Conservation (phyloP, 2,888 invertebrate genomes). For the Achlya flavicornis region DNA sequence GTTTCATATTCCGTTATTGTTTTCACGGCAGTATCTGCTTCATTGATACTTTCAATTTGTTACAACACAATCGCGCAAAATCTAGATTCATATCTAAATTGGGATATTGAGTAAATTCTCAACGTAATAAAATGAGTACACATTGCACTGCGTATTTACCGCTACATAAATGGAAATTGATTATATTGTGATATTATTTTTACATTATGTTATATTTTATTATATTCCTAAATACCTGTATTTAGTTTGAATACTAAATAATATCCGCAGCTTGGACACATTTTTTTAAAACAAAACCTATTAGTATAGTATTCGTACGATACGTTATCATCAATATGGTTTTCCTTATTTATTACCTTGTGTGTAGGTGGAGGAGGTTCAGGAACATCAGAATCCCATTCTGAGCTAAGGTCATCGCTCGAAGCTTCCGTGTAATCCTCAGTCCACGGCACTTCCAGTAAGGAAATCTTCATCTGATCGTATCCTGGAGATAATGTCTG, state of each 20-base stretch:
- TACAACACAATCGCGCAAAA: constrained; percentile 22
- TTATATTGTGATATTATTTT: too few species aligned
- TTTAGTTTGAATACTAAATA: not conserved
- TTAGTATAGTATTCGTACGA: not conserved
- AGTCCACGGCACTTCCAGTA: constrained; percentile 89
- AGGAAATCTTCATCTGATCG: constrained; percentile 90
- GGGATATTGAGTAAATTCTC: constrained; percentile 7
- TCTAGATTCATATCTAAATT: constrained; percentile 22
- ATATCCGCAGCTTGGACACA: not conserved
- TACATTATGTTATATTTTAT: not conserved
- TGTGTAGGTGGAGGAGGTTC: constrained; percentile 78
- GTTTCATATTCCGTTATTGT: constrained; percentile 32
- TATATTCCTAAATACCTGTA: not conserved
- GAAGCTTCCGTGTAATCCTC: constrained; percentile 95
- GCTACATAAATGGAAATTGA: too few species aligned
- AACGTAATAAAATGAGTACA: not conserved
- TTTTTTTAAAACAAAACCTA: not conserved
- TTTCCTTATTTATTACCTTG: constrained; percentile 51
- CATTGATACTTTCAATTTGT: constrained; percentile 35
- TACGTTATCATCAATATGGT: not conserved
- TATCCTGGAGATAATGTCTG: constrained; percentile 86
- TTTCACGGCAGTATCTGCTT: constrained; percentile 25
- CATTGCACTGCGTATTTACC: not conserved
- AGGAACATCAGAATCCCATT: constrained; percentile 94
- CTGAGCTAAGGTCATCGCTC: constrained; percentile 95